Evolutionary conservation across 2,113 vertebrate species (phyloP).

Genomic region (Bettongia penicillata): DNA sequence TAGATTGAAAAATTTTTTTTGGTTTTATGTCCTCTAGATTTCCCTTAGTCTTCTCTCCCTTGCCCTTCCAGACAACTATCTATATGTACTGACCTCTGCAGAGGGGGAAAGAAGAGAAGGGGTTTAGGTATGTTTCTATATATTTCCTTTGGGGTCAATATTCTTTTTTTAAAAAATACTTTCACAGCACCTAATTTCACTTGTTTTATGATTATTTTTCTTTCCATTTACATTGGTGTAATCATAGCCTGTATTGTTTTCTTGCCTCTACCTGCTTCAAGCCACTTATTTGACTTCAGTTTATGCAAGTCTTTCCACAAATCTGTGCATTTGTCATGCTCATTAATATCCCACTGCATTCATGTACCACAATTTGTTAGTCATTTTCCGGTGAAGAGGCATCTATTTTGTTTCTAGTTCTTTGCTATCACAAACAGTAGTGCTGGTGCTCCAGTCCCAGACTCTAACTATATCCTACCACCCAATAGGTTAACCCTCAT

Average conservation of each 20-base stretch:
- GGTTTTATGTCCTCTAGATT: neutral
- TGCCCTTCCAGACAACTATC: neutral
- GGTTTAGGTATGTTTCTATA: neutral
- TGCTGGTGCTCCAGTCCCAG: neutral
- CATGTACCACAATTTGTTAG: neutral
- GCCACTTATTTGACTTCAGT: neutral
- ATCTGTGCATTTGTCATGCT: neutral
- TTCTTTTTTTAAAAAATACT: neutral
- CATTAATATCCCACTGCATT: neutral
- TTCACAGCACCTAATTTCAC: neutral
- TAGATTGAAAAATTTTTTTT: neutral
- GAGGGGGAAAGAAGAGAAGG: neutral
- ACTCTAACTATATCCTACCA: neutral
- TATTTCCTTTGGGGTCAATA: neutral
- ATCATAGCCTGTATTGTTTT: neutral
- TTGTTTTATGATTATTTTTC: neutral
- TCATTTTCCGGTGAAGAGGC: neutral
- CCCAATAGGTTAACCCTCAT: neutral
- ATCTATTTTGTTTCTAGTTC: neutral
- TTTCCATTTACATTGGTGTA: neutral
- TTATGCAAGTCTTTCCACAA: neutral
- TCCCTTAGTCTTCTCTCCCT: neutral
- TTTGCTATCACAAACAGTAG: neutral
- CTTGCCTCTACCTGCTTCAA: neutral
- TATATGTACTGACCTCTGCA: neutral